phyloP scores from a whole-genome alignment of 2,797 vertebrate genomes.

The Chanos chanos region DNA sequence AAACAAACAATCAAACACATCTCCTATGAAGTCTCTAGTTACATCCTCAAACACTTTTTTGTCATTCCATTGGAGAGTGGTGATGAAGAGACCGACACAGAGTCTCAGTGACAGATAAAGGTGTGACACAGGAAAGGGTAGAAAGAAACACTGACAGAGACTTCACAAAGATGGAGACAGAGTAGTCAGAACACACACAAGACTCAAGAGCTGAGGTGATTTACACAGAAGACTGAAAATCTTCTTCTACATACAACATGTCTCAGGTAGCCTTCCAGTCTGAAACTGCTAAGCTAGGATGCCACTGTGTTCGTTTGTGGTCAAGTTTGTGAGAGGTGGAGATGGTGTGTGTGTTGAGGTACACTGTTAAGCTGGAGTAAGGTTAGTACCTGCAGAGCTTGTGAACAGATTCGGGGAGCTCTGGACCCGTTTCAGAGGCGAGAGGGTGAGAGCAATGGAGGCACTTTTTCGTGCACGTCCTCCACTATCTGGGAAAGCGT shows the following conservation, averaged over 20 bases:
- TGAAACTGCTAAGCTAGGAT: not conserved
- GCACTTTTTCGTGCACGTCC: conserved; percentile 87
- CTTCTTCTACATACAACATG: no score
- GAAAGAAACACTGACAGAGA: not conserved
- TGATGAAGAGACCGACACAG: not conserved
- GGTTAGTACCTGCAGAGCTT: conserved; percentile 81
- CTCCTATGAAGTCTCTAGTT: no score
- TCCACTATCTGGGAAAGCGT: conserved; percentile 93
- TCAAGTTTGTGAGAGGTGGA: not conserved
- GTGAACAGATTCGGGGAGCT: conserved; percentile 92
- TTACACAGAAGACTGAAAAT: no score
- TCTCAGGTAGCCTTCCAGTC: no score
- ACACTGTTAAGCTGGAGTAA: not conserved
- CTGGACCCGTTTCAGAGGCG: conserved; percentile 97
- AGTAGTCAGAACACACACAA: not conserved
- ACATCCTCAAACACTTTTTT: no score
- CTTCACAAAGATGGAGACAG: not conserved
- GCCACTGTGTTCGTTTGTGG: not conserved
- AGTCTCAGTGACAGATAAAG: not conserved
- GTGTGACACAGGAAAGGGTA: not conserved
- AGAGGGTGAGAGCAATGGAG: conserved; percentile 89
- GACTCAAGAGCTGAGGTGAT: not conserved
- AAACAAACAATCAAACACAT: no score
- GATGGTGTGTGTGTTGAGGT: conserved; percentile 15
- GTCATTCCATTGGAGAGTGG: not conserved